A percentile compares a stretch with the other conserved stretches of the same genome.
Conservation (phyloP, 2,797 vertebrate genomes). For the Tympanoctomys barrerae region DNA sequence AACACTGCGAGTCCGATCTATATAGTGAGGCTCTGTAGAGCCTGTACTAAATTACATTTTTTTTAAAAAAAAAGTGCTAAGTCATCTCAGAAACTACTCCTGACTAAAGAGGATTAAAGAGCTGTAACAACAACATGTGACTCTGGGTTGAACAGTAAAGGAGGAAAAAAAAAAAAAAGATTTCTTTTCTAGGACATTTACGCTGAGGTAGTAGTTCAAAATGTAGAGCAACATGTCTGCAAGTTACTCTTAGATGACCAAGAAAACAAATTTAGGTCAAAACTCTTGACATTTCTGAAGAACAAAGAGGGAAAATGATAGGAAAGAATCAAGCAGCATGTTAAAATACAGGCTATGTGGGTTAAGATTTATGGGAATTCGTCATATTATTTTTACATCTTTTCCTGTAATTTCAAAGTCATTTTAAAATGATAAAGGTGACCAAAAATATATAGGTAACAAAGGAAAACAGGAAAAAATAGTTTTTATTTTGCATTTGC, state of each 20-base stretch:
- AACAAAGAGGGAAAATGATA: neutral
- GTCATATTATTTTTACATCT: slow-evolving; percentile 23
- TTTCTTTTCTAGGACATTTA: neutral
- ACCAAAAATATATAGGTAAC: slow-evolving; percentile 17
- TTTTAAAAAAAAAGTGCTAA: neutral
- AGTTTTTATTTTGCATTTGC: slow-evolving; percentile 40
- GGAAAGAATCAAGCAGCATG: slow-evolving; percentile 19
- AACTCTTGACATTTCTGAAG: slow-evolving; percentile 43
- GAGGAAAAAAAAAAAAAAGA: slow-evolving; percentile 41
- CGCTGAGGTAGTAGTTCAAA: slow-evolving; percentile 44
- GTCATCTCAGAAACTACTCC: neutral
- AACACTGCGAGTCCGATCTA: too few species aligned
- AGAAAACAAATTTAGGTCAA: slow-evolving; percentile 4
- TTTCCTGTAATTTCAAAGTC: slow-evolving; percentile 41
- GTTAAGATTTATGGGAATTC: neutral
- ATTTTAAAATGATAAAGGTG: slow-evolving; percentile 29
- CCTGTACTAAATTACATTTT: too few species aligned
- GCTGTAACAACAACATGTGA: neutral
- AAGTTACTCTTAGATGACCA: slow-evolving; percentile 43
- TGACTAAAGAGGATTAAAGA: slow-evolving; percentile 37
- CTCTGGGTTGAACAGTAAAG: neutral
- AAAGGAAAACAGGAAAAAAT: slow-evolving; percentile 20
- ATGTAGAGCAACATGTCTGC: slow-evolving; percentile 7
- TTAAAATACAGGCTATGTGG: neutral
- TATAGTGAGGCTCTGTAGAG: too few species aligned